These are phyloP conservation scores for Irena cyanogastra DNA, from an alignment of 2,113 vertebrate species.

Conservation along the genomic window DNA sequence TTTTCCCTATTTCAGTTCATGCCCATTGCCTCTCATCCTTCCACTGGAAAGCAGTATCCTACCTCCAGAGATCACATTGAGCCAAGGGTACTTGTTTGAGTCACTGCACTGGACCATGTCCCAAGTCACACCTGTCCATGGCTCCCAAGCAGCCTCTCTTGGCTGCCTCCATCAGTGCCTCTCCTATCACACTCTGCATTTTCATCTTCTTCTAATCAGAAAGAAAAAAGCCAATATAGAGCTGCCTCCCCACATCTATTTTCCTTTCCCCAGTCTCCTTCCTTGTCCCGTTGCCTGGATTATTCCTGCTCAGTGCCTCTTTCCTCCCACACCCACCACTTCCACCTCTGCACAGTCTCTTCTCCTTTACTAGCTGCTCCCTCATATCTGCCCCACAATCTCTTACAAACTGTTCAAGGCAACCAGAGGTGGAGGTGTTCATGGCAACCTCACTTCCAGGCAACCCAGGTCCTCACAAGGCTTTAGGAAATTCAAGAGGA, in stretches of 20 bases:
- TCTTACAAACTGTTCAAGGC: not conserved
- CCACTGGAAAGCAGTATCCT: not conserved
- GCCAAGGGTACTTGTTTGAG: not conserved
- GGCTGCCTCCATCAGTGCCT: not conserved
- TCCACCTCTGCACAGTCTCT: not conserved
- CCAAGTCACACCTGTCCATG: not conserved
- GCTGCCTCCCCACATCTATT: not conserved
- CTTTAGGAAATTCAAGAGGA: not conserved
- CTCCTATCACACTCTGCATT: not conserved
- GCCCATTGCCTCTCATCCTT: not conserved
- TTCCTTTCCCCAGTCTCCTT: not conserved
- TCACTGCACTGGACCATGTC: not conserved
- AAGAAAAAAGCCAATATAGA: not conserved
- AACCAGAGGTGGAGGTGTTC: not conserved
- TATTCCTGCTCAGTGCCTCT: rapidly evolving
- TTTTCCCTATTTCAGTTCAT: not conserved
- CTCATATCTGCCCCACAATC: not conserved
- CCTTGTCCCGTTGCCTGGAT: not conserved
- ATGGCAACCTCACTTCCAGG: not conserved
- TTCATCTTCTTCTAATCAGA: not conserved
- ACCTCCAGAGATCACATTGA: rapidly evolving
- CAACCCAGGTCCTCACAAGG: not conserved
- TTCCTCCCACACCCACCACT: not conserved
- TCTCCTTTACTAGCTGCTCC: not conserved
- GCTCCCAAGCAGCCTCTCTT: not conserved